Base-by-base conservation (phyloP, 2,888 invertebrate species). In the Apodemia hepburni region DNA sequence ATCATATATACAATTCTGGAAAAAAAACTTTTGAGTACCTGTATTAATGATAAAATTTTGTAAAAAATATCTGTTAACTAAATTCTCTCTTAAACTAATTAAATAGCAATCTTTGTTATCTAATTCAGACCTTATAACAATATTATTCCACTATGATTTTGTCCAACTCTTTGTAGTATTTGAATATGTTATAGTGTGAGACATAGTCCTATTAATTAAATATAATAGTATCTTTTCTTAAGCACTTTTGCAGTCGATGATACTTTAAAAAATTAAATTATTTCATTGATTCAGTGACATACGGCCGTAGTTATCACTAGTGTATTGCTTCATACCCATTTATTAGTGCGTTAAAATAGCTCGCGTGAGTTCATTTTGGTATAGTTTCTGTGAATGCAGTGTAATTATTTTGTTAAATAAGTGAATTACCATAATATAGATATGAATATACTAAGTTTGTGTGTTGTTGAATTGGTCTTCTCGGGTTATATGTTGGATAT, bases 361-460 rank as follows among this genome's bases (percentile, higher is more conserved):
- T 75, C 75, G 73, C 75, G 78, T 71, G 79, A 80, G 78, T 80
- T 80, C 73, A 70, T 70, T 75, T 69, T 72, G 75, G 71, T 77
- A 68, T 15, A 42, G 42, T 77, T 72, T 78, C 79, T 77, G 77
- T 80, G 80, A 80, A 81, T 77, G 76, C 74, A 75, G 73, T 76
- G 75, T 78, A 75, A 73, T 76, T 78, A 70, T 78, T 83, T 78
- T 74, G 78, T 83, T 79, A 80, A 42, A 42, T 42, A 42, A 82
- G 80, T 80, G 75, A 82, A 80, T 82, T 84, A 84, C 85, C 84
- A 84, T 84, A 80, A 79, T 74, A 75, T 84, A 83, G 80, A 73
- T 81, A 78, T 79, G 84, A 83, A 80, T 84, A 76, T 82, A 75
- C 73, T 84, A 81, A 82, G 81, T 84, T 82, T 65, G 81, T 81